Evolutionary conservation across 2,113 vertebrate species (phyloP), one percentile per base, ranked within the genome.

Genomic region (Tonatia bakeri): DNA sequence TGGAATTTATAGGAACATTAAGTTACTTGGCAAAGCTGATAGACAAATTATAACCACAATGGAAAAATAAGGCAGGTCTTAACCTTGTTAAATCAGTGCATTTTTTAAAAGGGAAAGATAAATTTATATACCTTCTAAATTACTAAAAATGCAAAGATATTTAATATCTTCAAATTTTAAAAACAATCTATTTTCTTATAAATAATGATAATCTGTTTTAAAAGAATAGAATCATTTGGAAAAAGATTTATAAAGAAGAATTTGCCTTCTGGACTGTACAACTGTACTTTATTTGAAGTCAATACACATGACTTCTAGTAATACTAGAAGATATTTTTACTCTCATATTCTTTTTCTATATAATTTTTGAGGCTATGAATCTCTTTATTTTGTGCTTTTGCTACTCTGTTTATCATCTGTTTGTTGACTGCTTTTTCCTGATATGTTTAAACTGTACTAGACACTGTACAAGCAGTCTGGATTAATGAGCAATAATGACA

Each of bases 1-100:
- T 75, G 47, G 50, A 90, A 80, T 95, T 94, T 94, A 82, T 82
- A 80, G 93, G 81, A 20, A 88, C 0, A 3, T 73, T 93, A 95
- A 84, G 38, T 90, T 94, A 69, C n/a, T 87, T 95, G 24, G 19
- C 1, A 87, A 95, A 69, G 22, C n/a, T 94, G 33, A 81, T 81
- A 59, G 36, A 22, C 36, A 96, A 92, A 90, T 91, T 90, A 82
- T 90, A 92, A 86, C 13, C 15, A 85, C 14, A 73, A 33, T 92
- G 43, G 33, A 69, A 86, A 94, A 80, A 36, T 26, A 90, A 91
- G 87, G 15, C 12, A 43, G 5, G 13, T 70, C 50, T 52, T 87
- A 93, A 85, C 5, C 20, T n/a, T 82, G 17, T 87, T 83, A 70
- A 38, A 65, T 28, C 22, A 28, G 7, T 84, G 64, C 47, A 72